phyloP scores from a whole-genome alignment of 2,888 invertebrate species.

The Bembecia ichneumoniformis region DNA sequence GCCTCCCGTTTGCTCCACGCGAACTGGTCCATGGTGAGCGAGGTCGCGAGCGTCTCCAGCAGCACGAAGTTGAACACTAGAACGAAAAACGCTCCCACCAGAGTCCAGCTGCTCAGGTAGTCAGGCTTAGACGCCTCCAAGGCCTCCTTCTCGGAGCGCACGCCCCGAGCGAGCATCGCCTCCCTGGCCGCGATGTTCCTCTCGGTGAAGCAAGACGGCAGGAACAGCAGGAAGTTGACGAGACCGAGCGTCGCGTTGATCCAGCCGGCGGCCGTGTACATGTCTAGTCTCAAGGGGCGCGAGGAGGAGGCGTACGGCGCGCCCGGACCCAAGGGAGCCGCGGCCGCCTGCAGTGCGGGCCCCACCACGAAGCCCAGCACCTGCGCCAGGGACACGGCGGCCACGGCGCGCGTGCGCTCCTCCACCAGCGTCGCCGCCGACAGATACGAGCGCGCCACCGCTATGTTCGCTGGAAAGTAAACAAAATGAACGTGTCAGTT shows the following conservation, averaged over 20 bases:
- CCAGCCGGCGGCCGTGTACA: slow-evolving; percentile 92
- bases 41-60: slow-evolving; percentile 87
- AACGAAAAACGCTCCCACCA: slow-evolving; percentile 86
- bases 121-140: slow-evolving; percentile 80
- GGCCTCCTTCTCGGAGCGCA: slow-evolving; percentile 77
- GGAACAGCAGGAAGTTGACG: slow-evolving; percentile 79
- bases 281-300: slow-evolving; percentile 78
- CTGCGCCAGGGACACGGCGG: slow-evolving; percentile 87
- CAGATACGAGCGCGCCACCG: slow-evolving; percentile 86
- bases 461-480: slow-evolving; percentile 80
- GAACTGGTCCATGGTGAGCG: slow-evolving; percentile 91
- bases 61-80: slow-evolving; percentile 90
- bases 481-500: too few species aligned
- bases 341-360: slow-evolving; percentile 85
- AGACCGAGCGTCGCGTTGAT: slow-evolving; percentile 83
- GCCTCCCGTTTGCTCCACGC: slow-evolving; percentile 86
- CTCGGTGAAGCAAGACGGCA: slow-evolving; percentile 83
- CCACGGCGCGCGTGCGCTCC: slow-evolving; percentile 87
- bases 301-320: slow-evolving; percentile 38
- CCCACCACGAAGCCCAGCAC: slow-evolving; percentile 90
- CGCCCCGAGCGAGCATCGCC: slow-evolving; percentile 82
- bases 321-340: slow-evolving; percentile 81
- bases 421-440: slow-evolving; percentile 85
- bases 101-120: slow-evolving; percentile 81
- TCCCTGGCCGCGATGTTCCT: slow-evolving; percentile 83